Evolutionary conservation across 2,113 vertebrate species (phyloP), one percentile per base, ranked within the genome.

Genomic region (Plestiodon gilberti): DNA sequence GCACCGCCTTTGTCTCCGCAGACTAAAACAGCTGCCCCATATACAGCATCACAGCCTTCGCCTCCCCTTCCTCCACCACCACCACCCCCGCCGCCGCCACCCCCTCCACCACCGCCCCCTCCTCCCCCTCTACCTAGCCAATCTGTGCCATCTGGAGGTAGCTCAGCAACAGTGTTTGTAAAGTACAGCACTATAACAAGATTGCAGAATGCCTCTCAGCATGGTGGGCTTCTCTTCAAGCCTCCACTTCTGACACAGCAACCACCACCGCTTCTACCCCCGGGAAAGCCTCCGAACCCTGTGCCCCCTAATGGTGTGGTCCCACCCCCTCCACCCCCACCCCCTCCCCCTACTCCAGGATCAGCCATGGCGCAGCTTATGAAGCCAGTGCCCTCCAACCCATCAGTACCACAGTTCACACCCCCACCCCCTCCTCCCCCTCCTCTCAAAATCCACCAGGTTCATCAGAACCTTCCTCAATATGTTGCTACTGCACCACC

Each of bases 171-270:
- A 1, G 93, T 98, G 95, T 98, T 98, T 6, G 94, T 97, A 89
- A 98, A 98, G 89, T 98, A 96, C 94, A 98, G 98, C 95, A 98
- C 98, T 6, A 98, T 98, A 91, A 97, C 96, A 57, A 89, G 98
- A 78, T 93, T 98, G 75, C 97, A 98, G 95, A 97, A 97, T 1
- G 96, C 96, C 9, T 90, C 96, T 33, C 96, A 96, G 87, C 94
- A 94, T 1, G 74, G 94, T 0, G 92, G 94, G 8, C 93, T 91
- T 77, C 95, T 97, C 40, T 96, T 95, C 83, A 97, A 96, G 86
- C 74, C 89, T 0, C 88, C 93, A n/a, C 89, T 90, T 0, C 69
- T 83, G 35, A 83, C 88, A 0, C 96, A 96, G 59, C 89, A 92
- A 6, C 83, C 94, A 1, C 80, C 85, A 0, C 92, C 92, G 0